Evolutionary conservation across 1,140 invertebrate species (phyloP), one percentile per base, ranked within the genome.

Genomic region (Notospermus geniculatus): DNA sequence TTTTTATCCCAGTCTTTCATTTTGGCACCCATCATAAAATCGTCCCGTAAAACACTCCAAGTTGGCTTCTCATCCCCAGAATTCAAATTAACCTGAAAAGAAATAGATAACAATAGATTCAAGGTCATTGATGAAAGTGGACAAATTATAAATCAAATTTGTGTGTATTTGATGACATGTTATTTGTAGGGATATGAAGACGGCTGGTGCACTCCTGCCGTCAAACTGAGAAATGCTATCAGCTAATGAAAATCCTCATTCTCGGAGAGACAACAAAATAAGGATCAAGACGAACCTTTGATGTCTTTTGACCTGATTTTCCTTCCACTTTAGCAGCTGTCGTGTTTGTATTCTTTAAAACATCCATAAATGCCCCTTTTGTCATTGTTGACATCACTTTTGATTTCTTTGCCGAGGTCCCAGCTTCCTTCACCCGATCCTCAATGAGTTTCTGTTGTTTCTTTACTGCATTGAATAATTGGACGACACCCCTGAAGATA

Each of bases 1-100:
- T 91, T 85, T 80, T 91, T 91, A 76, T 93, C 90, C 92, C 92
- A 95, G 79, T 95, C 90, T 82, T 93, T 93, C 81, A 93, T 85
- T 80, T 90, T 90, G 25, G 90, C 89, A 69, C 89, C 89, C 85
- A 91, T 90, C 86, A 91, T 90, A 75, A 91, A 95, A 77, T 93
- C 90, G 72, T 93, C 90, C 57, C 88, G 87, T 69, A 85, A 84
- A 80, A 86, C 82, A 76, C 80, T 83, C 87, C 87, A 83, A 9
- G 67, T 62, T 19, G 74, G 64, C 46, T 70, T 76, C 50, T 70
- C 80, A 1, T 43, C 13, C 4, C 32, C 32, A 36, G 32, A 36
- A 36, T 36, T 36, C 32, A 36, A 15, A 36, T 36, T 36, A 7
- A 36, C 32, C 32, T 36, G 32, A 36, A 36, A 36, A 36, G 15